Conservation (phyloP, 2,888 invertebrate species). For the Pseudoips prasinana region DNA sequence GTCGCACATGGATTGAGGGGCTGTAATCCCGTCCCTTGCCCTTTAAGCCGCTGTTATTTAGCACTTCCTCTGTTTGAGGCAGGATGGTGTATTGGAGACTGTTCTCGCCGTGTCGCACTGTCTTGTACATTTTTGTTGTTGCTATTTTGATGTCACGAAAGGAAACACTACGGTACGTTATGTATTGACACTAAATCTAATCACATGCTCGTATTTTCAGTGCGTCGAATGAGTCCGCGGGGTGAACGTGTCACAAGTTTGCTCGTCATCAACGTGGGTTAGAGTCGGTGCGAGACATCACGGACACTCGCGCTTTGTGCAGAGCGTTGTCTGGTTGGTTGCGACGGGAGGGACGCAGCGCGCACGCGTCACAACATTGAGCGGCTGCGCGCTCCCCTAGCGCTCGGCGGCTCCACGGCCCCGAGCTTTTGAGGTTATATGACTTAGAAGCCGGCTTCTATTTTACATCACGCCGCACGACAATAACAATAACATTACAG, state of each 20-base stretch:
- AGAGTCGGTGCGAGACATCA: slow-evolving; percentile 56
- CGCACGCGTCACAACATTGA: slow-evolving; percentile 79
- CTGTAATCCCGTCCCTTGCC: slow-evolving; percentile 78
- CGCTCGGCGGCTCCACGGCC: slow-evolving; percentile 44
- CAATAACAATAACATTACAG: slow-evolving; percentile 67
- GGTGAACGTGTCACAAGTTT: slow-evolving; percentile 37
- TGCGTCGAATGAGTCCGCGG: slow-evolving; percentile 37
- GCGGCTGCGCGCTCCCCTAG: slow-evolving; percentile 67
- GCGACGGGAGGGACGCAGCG: slow-evolving; percentile 21
- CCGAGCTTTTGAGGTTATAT: slow-evolving; percentile 76
- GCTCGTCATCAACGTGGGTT: slow-evolving; percentile 50
- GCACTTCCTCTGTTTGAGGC: slow-evolving; percentile 86
- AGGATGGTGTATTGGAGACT: slow-evolving; percentile 88
- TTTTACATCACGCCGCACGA: slow-evolving; percentile 48
- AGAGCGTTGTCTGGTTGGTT: slow-evolving; percentile 46
- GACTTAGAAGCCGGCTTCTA: slow-evolving; percentile 65
- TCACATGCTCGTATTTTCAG: slow-evolving; percentile 66
- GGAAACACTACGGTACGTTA: slow-evolving; percentile 60
- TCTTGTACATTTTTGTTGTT: slow-evolving; percentile 85
- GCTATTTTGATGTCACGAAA: slow-evolving; percentile 52
- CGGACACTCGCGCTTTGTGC: slow-evolving; percentile 67
- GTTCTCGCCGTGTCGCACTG: slow-evolving; percentile 88
- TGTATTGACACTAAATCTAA: slow-evolving; percentile 46
- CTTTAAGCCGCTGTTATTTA: slow-evolving; percentile 81
- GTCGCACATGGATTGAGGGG: slow-evolving; percentile 69